phyloP scores from a whole-genome alignment of 2,797 vertebrate genomes.

The Cheirogaleus major region DNA sequence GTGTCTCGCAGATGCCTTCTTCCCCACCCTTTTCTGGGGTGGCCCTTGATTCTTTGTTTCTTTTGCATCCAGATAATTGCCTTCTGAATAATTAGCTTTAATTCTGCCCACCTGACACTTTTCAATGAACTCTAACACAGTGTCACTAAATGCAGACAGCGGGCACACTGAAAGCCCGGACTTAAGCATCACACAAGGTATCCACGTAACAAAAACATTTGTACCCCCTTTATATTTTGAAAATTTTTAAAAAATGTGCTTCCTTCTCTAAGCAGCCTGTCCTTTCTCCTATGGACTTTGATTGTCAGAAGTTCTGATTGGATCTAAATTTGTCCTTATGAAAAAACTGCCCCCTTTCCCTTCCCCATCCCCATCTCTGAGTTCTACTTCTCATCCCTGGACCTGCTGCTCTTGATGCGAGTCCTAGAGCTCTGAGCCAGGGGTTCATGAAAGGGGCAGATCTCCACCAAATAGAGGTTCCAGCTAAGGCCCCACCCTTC shows the following conservation, averaged over 20 bases:
- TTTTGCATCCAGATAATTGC: background rate
- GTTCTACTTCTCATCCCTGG: background rate
- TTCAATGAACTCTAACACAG: background rate
- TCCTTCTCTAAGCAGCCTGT: background rate
- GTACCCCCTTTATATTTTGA: background rate
- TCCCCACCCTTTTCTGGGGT: background rate
- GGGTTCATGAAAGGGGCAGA: background rate
- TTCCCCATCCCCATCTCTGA: background rate
- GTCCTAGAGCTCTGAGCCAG: background rate
- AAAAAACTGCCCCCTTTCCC: background rate
- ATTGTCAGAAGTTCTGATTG: constrained; percentile 17
- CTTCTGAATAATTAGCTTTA: constrained; percentile 14
- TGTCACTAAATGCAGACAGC: background rate
- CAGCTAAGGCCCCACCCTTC: background rate
- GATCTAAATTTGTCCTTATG: constrained; percentile 6
- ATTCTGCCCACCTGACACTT: background rate
- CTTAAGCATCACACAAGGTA: background rate
- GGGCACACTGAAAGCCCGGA: background rate
- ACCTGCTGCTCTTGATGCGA: background rate
- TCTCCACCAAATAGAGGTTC: background rate
- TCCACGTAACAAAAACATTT: background rate
- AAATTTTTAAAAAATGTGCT: background rate
- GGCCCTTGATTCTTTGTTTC: background rate
- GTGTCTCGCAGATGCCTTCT: background rate
- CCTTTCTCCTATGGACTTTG: background rate